Percentiles rank a stretch among this genome's conserved stretches.
These are phyloP conservation scores for Podarcis lilfordi DNA, from an alignment of 2,797 vertebrate species.

Conservation along the genomic window DNA sequence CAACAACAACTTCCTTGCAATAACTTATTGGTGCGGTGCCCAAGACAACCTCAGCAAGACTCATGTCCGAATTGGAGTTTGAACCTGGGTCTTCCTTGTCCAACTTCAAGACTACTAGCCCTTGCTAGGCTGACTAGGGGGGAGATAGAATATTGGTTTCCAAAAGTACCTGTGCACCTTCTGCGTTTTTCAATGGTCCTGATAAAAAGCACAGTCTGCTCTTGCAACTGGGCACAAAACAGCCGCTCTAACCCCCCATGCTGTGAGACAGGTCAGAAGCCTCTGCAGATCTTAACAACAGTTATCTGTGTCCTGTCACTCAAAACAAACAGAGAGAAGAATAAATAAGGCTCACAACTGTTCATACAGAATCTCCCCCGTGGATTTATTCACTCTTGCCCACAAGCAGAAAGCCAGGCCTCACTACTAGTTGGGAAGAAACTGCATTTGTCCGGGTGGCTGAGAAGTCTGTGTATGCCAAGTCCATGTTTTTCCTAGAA, in stretches of 20 bases:
- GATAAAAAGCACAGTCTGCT: neutral
- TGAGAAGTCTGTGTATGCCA: neutral
- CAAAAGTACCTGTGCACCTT: neutral
- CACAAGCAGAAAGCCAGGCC: neutral
- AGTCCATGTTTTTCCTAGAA: neutral
- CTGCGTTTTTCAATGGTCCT: neutral
- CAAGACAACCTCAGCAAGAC: neutral
- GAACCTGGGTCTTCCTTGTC: neutral
- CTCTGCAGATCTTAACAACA: neutral
- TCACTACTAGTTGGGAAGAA: neutral
- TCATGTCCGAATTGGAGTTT: neutral
- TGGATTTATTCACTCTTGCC: neutral
- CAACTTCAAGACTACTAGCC: neutral
- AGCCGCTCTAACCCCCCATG: neutral
- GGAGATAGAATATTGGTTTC: neutral
- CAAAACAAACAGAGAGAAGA: constrained; percentile 11
- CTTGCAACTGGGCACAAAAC: neutral
- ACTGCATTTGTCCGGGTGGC: neutral
- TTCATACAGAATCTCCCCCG: neutral
- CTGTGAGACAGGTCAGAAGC: constrained; percentile 12
- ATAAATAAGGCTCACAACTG: neutral
- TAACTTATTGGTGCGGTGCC: no score
- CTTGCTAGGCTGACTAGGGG: neutral
- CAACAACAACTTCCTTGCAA: no score
- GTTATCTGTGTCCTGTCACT: constrained; percentile 2